Conservation (phyloP, 2,888 invertebrate species). For the Glaucopsyche alexis region DNA sequence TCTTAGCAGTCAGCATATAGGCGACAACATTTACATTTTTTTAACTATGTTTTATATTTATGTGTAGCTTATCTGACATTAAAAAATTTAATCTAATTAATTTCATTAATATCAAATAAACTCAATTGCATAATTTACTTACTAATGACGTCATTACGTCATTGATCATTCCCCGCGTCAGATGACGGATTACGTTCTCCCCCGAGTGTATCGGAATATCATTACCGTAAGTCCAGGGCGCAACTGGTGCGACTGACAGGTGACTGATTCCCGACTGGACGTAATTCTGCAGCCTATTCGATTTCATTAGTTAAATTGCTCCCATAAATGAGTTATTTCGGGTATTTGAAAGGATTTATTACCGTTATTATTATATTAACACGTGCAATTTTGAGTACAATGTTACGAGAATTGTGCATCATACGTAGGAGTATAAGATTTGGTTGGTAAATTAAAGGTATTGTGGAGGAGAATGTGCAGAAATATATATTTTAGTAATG, state of each 20-base stretch:
- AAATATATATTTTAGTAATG: too few species aligned
- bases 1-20: too few species aligned
- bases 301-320: slow-evolving; percentile 17
- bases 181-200: slow-evolving; percentile 58
- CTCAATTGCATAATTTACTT: not conserved
- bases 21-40: too few species aligned
- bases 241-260: slow-evolving; percentile 54
- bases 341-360: not conserved
- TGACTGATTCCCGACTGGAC: slow-evolving; percentile 54
- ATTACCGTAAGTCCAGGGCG: slow-evolving; percentile 63
- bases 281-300: slow-evolving; percentile 14
- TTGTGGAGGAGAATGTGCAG: too few species aligned
- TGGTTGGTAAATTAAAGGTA: too few species aligned
- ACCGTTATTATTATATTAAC: not conserved
- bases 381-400: too few species aligned
- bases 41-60: too few species aligned
- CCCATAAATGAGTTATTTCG: not conserved
- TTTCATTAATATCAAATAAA: not conserved
- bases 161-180: slow-evolving; percentile 42
- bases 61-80: too few species aligned
- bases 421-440: too few species aligned
- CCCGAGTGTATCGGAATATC: slow-evolving; percentile 69
- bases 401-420: too few species aligned
- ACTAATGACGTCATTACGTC: slow-evolving; percentile 1
- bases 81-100: not conserved